Evolutionary conservation across 2,888 invertebrate genomes (phyloP), one percentile per base, ranked within the genome.

Genomic region (Rhagium mordax): DNA sequence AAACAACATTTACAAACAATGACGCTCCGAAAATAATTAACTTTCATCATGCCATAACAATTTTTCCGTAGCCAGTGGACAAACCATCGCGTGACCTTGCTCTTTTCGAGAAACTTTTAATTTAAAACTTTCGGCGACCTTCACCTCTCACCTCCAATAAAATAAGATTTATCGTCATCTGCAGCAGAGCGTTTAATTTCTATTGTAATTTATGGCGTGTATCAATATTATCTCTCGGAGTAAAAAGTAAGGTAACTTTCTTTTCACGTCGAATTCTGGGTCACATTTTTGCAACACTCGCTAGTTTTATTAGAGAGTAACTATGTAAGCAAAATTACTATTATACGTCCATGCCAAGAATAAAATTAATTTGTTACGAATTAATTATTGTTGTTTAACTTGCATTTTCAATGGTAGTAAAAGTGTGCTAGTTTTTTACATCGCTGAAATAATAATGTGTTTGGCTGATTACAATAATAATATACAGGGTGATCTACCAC

Each of bases 61-160:
- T 51, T 20, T 51, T 20, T 51, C 51, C 8, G 16, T 51, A 51
- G 18, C 51, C 18, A 10, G 18, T 51, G 18, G 51, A 20, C 20
- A 3, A 49, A 18, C 2, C 51, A 51, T 51, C 18, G 51, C 16
- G 20, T 51, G 51, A 51, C 51, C 51, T 51, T 51, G 51, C 51
- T 51, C 51, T 13, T 51, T 51, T 51, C 18, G 18, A 20, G 51
- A 51, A 51, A 51, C 18, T 51, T 8, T 47, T 55, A 24, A 59
- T 16, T 29, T 18, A 59, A 64, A 71, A 75, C 72, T 75, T 75
- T 75, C 72, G 65, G 15, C 68, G 72, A 65, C 75, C 72, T 75
- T 73, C 72, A 75, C 72, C 75, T 73, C 61, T 75, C 72, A 71
- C 72, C 70, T 71, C 24, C 57, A 49, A 71, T 74, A 59, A 71